phyloP scores from a whole-genome alignment of 2,797 vertebrate species.

The Taenioides sp. region DNA sequence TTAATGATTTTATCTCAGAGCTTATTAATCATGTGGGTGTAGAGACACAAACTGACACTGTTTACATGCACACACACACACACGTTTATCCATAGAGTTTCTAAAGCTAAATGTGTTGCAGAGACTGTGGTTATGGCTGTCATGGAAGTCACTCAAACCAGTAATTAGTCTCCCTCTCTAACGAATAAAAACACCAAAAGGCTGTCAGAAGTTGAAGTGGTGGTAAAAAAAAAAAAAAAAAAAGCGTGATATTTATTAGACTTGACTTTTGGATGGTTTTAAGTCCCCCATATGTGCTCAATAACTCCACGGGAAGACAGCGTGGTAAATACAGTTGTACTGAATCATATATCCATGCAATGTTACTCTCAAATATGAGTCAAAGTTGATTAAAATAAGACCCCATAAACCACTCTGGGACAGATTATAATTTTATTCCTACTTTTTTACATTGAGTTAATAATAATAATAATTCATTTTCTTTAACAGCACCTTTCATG shows the following conservation, averaged over 20 bases:
- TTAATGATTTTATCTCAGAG: constrained; percentile 38
- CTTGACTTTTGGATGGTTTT: constrained; percentile 22
- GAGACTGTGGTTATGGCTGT: constrained; percentile 48
- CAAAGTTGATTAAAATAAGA: constrained; percentile 8
- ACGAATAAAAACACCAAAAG: constrained; percentile 44
- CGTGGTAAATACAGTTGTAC: constrained; percentile 2
- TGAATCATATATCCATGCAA: neutral
- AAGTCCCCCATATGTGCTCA: constrained; percentile 13
- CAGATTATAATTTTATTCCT: no score
- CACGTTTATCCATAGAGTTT: constrained; percentile 37
- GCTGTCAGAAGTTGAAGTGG: constrained; percentile 21
- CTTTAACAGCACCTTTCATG: no score
- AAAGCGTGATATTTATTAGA: constrained; percentile 31
- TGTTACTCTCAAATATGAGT: constrained; percentile 14
- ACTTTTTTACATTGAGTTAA: no score
- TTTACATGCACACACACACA: constrained; percentile 48
- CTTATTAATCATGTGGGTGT: constrained; percentile 56
- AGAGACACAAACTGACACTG: constrained; percentile 61
- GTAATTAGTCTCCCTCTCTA: constrained; percentile 47
- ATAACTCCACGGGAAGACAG: constrained; percentile 9
- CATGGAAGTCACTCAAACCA: constrained; percentile 41
- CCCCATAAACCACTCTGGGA: no score
- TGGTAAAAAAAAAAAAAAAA: constrained; percentile 3
- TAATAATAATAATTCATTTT: no score
- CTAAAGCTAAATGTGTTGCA: constrained; percentile 44